Evolutionary conservation across 1,140 invertebrate species (phyloP).

Genomic region (Drosophila nasuta): DNA sequence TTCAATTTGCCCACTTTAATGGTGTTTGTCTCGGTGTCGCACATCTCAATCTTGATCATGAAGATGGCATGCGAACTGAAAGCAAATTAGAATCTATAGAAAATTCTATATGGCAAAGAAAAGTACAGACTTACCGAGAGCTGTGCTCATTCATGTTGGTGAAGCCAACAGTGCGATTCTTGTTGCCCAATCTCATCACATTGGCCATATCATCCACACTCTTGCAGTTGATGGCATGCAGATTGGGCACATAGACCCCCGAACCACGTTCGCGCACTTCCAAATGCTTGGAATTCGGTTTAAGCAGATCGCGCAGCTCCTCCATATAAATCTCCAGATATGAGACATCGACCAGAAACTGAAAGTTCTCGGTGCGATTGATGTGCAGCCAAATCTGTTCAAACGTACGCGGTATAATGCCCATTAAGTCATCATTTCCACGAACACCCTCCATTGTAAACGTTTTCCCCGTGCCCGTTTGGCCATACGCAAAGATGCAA

Average conservation of each 20-base stretch:
- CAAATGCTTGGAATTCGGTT: slow-evolving; percentile 91
- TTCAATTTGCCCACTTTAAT: slow-evolving; percentile 91
- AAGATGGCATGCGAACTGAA: slow-evolving; percentile 98
- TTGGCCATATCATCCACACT: slow-evolving; percentile 95
- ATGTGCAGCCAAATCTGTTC: slow-evolving; percentile 98
- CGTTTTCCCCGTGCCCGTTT: slow-evolving; percentile 97
- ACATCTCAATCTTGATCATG: slow-evolving; percentile 98
- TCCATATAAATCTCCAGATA: slow-evolving; percentile 98
- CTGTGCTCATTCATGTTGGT: slow-evolving; percentile 99
- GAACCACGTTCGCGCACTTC: slow-evolving; percentile 90
- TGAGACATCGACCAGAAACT: slow-evolving; percentile 96
- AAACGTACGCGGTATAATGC: slow-evolving; percentile 97
- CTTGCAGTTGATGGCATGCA: slow-evolving; percentile 95
- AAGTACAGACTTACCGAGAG: slow-evolving; percentile 86
- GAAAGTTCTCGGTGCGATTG: slow-evolving; percentile 92
- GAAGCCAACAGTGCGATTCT: slow-evolving; percentile 94
- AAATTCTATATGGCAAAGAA: background rate
- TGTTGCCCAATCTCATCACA: slow-evolving; percentile 95
- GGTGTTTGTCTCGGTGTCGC: slow-evolving; percentile 89
- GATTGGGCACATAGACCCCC: slow-evolving; percentile 97
- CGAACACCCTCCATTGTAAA: slow-evolving; percentile 96
- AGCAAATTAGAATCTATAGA: background rate
- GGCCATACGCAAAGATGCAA: slow-evolving; percentile 98
- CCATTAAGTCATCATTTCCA: slow-evolving; percentile 88
- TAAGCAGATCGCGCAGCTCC: slow-evolving; percentile 95